Evolutionary conservation across 2,888 invertebrate species (phyloP), one percentile per base, ranked within the genome.

Genomic region (Sarcophaga rosellei): DNA sequence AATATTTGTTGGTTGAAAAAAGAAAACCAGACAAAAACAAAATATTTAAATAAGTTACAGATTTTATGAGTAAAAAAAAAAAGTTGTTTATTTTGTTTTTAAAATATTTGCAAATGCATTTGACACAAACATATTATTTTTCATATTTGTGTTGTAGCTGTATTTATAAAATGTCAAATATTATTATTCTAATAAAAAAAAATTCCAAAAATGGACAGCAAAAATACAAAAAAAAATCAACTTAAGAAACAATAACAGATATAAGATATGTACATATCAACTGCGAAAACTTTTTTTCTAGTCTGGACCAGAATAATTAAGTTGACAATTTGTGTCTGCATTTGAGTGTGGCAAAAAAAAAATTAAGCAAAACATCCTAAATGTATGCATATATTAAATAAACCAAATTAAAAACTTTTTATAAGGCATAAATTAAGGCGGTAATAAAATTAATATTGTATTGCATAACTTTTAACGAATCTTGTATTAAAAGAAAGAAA

Each of bases 51-150:
- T 44, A 20, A 45, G 61, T 44, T 61, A 10, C 12, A 61, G 20
- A 61, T 61, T 73, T 61, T 61, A 17, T 0, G n/a, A 61, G 35
- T 73, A 61, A 12, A 53, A 53, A 15, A 17, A 17, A 35, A 35
- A 35, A 35, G 4, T 35, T 44, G 17, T 59, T 25, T 5, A 45
- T 66, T 44, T 4, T 6, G 35, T 44, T 66, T 65, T 10, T 20
- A 44, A n/a, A 44, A 6, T 11, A 35, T 15, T 53, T 53, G 45
- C 62, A 68, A 68, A 81, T 68, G 62, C 17, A 68, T 23, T 53
- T 74, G 61, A 74, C 66, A 74, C 25, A 53, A 17, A 47, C 61
- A 59, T 62, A 68, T 25, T 68, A 81, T 68, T 62, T 80, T 10
- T 17, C 17, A 25, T 61, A 35, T 4, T 53, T 53, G 53, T 53